Conservation (phyloP, 2,797 vertebrate genomes). For the Gorsachius magnificus region DNA sequence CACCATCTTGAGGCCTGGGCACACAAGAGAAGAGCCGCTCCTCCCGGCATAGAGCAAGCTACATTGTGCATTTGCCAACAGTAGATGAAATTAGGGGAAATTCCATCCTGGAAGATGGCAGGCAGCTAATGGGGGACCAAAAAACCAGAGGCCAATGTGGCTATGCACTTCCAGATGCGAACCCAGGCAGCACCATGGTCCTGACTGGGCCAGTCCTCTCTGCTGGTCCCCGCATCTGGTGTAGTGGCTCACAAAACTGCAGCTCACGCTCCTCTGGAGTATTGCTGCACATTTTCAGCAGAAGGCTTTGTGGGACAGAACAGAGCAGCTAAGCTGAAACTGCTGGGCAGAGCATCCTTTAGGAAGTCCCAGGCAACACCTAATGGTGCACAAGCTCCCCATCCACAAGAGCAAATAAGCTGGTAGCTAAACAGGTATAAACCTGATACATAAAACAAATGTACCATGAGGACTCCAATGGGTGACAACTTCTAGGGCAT, state of each 20-base stretch:
- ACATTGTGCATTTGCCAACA: neutral
- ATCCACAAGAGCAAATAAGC: neutral
- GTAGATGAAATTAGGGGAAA: neutral
- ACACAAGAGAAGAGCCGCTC: neutral
- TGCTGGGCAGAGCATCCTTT: neutral
- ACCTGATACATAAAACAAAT: neutral
- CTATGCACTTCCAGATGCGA: rapidly evolving
- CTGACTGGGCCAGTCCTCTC: too few relatives aligned
- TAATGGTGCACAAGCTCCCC: neutral
- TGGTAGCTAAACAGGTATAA: neutral
- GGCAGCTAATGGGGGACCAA: neutral
- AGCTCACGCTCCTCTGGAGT: neutral
- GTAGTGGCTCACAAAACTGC: neutral
- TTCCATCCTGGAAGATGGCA: neutral
- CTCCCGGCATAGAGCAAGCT: neutral
- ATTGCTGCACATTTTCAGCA: neutral
- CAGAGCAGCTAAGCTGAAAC: neutral
- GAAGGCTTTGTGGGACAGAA: too few relatives aligned
- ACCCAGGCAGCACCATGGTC: neutral
- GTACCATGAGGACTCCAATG: neutral
- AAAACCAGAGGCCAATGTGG: neutral
- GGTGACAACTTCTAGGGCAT: neutral
- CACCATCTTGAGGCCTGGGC: neutral
- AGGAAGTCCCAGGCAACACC: neutral
- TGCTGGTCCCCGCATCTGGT: neutral